phyloP scores from a whole-genome alignment of 1,140 invertebrate genomes.

The Papilio polyxenes region DNA sequence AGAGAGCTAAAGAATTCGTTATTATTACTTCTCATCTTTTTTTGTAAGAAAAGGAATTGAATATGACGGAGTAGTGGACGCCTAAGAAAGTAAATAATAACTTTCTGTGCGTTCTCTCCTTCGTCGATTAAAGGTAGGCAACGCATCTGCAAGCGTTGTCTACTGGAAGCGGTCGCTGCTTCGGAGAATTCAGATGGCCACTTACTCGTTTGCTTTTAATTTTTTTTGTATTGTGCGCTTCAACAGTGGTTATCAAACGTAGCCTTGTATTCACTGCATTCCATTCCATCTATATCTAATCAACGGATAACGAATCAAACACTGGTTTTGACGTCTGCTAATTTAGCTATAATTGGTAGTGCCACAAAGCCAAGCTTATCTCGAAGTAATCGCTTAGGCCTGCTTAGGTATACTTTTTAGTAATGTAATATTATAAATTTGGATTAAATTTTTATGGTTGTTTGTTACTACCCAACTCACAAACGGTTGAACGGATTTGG shows the following conservation, averaged over 20 bases:
- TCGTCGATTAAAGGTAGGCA: no score
- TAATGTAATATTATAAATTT: no score
- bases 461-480: no score
- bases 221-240: not conserved
- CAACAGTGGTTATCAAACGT: constrained; percentile 7
- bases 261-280: constrained; percentile 8
- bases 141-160: no score
- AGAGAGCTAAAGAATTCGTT: not conserved
- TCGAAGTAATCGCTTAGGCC: not conserved
- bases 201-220: not conserved
- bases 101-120: no score
- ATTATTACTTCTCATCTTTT: no score
- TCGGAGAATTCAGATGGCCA: not conserved
- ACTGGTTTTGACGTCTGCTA: constrained; percentile 2
- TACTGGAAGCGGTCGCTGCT: no score
- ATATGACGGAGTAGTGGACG: no score
- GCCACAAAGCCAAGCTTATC: not conserved
- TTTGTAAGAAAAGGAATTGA: no score
- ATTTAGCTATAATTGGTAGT: not conserved
- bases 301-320: constrained; percentile 19
- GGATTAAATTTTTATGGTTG: no score
- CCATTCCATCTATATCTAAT: constrained; percentile 33
- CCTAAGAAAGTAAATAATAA: no score
- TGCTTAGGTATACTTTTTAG: not conserved
- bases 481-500: no score